phyloP scores from a whole-genome alignment of 2,797 vertebrate genomes.

The Silurus lanzhouensis region DNA sequence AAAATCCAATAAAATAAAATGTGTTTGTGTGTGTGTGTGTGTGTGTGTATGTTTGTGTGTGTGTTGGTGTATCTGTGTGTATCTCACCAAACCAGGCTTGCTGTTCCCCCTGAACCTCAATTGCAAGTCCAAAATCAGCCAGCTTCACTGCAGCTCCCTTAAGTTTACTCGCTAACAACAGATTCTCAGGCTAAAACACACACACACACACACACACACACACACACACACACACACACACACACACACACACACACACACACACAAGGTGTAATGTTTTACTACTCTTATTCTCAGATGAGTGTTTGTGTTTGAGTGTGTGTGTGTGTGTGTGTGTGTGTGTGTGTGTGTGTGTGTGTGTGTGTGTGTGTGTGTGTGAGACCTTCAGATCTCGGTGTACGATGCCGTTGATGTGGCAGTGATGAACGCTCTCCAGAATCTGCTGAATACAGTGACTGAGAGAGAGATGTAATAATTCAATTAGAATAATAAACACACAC shows the following conservation, averaged over 20 bases:
- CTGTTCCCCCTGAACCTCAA: conserved; percentile 97
- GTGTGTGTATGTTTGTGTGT: conserved; percentile 45
- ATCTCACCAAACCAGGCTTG: conserved; percentile 99
- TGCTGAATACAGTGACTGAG: conserved; percentile 86
- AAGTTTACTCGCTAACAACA: conserved; percentile 95
- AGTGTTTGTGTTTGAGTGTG: no score
- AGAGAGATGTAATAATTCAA: conserved; percentile 33
- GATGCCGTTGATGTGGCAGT: conserved; percentile 88
- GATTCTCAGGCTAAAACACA: conserved; percentile 88
- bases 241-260: conserved; percentile 49
- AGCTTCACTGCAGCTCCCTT: conserved; percentile 97
- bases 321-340: conserved; percentile 43
- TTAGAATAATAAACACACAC: not conserved
- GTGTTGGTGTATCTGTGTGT: conserved; percentile 33
- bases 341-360: conserved; percentile 28
- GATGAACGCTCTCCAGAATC: conserved; percentile 87
- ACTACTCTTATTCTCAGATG: no score
- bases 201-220: conserved; percentile 53
- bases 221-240: conserved; percentile 36
- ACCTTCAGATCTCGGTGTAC: conserved; percentile 89
- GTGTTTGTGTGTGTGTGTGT: conserved; percentile 46
- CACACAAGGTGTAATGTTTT: not conserved
- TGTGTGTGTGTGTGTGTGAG: conserved; percentile 46
- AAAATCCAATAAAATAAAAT: not conserved
- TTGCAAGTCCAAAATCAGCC: conserved; percentile 97